A percentile compares a stretch with the other conserved stretches of the same genome.
phyloP scores from a whole-genome alignment of 23 tunicate species.

The Halocynthia roretzi region DNA sequence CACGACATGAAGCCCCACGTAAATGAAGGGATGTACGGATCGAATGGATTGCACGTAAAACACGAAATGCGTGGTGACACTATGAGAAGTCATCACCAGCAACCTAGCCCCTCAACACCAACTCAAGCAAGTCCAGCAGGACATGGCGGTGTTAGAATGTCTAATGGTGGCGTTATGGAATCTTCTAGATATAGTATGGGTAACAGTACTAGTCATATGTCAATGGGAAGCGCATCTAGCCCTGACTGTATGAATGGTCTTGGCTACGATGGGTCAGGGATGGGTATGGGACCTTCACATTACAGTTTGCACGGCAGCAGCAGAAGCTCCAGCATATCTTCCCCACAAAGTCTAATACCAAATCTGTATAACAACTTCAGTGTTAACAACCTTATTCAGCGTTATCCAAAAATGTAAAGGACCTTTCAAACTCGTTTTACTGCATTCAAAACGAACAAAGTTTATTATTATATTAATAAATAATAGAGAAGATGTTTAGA shows the following conservation, averaged over 20 bases:
- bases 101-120: conserved; percentile 12
- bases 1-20: conserved; percentile 47
- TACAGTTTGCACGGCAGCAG: background rate
- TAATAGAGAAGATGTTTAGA: background rate
- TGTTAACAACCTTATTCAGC: conserved; percentile 70
- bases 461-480: background rate
- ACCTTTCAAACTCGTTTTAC: background rate
- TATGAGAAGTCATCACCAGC: conserved; percentile 5
- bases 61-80: conserved; percentile 52
- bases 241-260: conserved; percentile 19
- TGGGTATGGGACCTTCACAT: conserved; percentile 1
- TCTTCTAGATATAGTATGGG: background rate
- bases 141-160: background rate
- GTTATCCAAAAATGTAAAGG: conserved; percentile 20
- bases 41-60: conserved; percentile 63
- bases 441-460: background rate
- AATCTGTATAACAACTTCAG: conserved; percentile 58
- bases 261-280: background rate
- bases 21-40: conserved; percentile 3
- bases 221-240: background rate
- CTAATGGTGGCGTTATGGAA: background rate
- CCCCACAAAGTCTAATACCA: conserved; percentile 10
- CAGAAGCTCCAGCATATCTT: conserved; percentile 17
- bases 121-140: conserved; percentile 56
- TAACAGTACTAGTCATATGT: background rate